Evolutionary conservation across 2,113 vertebrate species (phyloP).

Genomic region (Cromileptes altivelis): DNA sequence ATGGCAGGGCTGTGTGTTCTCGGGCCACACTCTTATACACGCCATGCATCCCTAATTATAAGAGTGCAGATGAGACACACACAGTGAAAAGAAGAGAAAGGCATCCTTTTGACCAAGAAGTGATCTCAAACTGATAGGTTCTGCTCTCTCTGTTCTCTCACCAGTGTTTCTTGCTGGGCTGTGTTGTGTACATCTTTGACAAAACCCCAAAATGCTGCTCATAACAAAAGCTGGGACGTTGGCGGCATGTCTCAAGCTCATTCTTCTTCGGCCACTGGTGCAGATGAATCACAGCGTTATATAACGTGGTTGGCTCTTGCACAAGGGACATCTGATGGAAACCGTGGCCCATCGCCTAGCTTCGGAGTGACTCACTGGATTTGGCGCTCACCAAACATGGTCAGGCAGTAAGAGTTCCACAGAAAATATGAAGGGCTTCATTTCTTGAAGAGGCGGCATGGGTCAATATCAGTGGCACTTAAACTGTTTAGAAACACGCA

Average conservation of each 20-base stretch:
- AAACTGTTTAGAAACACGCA: conserved; percentile 12
- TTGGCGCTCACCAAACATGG: conserved; percentile 47
- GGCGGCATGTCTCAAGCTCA: conserved; percentile 11
- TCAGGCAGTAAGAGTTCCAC: conserved; percentile 18
- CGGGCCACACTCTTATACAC: conserved; percentile 24
- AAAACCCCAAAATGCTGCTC: conserved; percentile 16
- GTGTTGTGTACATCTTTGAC: background rate
- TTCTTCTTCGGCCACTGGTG: conserved; percentile 40
- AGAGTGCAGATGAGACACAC: background rate
- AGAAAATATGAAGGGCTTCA: conserved; percentile 10
- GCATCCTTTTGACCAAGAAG: background rate
- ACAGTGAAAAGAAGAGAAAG: background rate
- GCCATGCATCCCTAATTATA: conserved; percentile 40
- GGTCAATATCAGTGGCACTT: background rate
- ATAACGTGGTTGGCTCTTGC: conserved; percentile 66
- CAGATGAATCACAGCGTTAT: conserved; percentile 74
- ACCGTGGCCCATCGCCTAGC: conserved; percentile 49
- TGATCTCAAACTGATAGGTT: background rate
- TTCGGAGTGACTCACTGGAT: conserved; percentile 66
- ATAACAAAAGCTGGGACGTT: conserved; percentile 33
- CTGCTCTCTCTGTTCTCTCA: background rate
- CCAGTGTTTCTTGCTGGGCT: background rate
- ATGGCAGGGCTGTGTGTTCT: conserved; percentile 35
- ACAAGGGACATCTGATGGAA: conserved; percentile 74
- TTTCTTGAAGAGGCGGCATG: background rate